A percentile compares a stretch with the other conserved stretches of the same genome.
phyloP scores from a whole-genome alignment of 2,113 vertebrate species.

The Entelurus aequoreus region DNA sequence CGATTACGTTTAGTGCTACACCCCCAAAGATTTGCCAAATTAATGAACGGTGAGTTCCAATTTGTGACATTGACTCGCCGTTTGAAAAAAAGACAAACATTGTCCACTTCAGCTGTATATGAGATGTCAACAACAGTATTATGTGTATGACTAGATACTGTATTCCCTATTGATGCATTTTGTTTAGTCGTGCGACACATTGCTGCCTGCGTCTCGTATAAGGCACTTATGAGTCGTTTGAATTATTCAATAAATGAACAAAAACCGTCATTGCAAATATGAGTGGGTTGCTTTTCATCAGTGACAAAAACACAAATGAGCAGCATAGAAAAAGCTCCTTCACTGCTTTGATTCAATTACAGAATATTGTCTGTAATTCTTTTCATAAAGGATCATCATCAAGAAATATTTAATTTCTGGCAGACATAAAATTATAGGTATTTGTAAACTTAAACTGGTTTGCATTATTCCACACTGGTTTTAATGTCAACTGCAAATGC shows the following conservation, averaged over 20 bases:
- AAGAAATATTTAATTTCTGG: no score
- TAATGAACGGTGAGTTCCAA: conserved; percentile 18
- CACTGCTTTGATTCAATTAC: no score
- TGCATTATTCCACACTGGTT: no score
- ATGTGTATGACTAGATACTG: conserved; percentile 59
- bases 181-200: conserved; percentile 57
- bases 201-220: conserved; percentile 41
- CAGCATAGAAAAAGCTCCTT: no score
- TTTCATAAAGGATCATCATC: not conserved
- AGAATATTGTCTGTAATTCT: not conserved
- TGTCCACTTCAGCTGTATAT: conserved; percentile 59
- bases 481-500: no score
- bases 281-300: not conserved
- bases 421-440: not conserved
- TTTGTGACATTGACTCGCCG: conserved; percentile 46
- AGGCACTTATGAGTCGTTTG: conserved; percentile 51
- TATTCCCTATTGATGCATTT: conserved; percentile 62
- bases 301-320: not conserved
- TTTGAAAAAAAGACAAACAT: conserved; percentile 30
- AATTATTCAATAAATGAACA: conserved; percentile 59
- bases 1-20: conserved; percentile 52
- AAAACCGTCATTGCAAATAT: conserved; percentile 27
- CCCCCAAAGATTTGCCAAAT: conserved; percentile 59
- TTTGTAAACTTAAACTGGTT: no score
- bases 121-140: conserved; percentile 67